Conservation (phyloP, 2,113 vertebrate genomes). For the Pipa parva region DNA sequence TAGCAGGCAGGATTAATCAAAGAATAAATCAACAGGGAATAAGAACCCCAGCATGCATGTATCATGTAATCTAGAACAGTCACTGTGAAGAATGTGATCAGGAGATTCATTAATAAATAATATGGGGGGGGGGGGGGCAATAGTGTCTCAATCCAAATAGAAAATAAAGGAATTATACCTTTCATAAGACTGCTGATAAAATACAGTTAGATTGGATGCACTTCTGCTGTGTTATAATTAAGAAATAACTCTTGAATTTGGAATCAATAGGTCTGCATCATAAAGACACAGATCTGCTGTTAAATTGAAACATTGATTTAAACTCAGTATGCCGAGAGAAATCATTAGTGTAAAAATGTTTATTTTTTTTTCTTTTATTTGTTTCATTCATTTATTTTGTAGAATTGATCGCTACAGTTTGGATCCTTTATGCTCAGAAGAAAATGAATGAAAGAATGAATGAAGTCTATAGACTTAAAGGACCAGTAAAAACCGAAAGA, state of each 20-base stretch:
- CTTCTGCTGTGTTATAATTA: slow-evolving; percentile 15
- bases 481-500: too few species aligned
- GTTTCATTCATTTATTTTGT: too few species aligned
- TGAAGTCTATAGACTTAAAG: too few species aligned
- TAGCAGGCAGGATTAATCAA: slow-evolving; percentile 30
- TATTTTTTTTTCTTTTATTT: too few species aligned
- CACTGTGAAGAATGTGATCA: slow-evolving; percentile 5
- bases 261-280: slow-evolving; percentile 11
- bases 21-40: slow-evolving; percentile 28
- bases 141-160: too few species aligned
- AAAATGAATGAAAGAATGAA: too few species aligned
- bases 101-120: slow-evolving; percentile 19
- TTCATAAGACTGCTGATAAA: not conserved
- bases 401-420: too few species aligned
- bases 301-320: not conserved
- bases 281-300: not conserved
- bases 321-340: not conserved
- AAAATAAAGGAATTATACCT: too few species aligned
- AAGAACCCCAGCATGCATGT: slow-evolving; percentile 28
- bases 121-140: not conserved
- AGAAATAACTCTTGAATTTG: slow-evolving; percentile 26
- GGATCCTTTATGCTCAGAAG: too few species aligned
- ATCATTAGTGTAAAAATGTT: not conserved
- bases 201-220: slow-evolving; percentile 16
- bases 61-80: slow-evolving; percentile 30